These are phyloP conservation scores for Alectoris magna DNA, from an alignment of 2,797 vertebrate genomes.

Conservation along the genomic window DNA sequence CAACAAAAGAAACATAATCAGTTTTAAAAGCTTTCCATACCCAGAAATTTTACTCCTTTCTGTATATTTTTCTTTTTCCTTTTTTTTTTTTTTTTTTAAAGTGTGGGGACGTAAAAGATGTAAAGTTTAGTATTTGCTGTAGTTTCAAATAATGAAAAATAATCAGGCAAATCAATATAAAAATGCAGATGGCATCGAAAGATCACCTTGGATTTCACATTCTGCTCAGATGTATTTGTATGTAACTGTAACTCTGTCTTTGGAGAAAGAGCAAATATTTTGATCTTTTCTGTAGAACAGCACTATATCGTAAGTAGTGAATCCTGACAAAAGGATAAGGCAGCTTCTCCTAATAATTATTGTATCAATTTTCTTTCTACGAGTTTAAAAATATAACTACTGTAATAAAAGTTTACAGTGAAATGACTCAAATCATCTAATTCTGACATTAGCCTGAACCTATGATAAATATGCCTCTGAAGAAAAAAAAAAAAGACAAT, in stretches of 20 bases:
- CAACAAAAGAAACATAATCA: not conserved
- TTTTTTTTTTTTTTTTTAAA: constrained; percentile 23
- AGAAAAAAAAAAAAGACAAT: not conserved
- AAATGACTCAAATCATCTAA: not conserved
- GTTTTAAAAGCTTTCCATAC: constrained; percentile 9
- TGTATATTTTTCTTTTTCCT: not conserved
- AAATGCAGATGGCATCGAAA: constrained; percentile 18
- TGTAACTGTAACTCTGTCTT: not conserved
- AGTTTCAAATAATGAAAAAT: constrained; percentile 43
- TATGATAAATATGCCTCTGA: not conserved
- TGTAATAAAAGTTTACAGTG: not conserved
- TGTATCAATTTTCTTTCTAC: not conserved
- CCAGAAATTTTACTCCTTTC: not conserved
- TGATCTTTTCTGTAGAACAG: not conserved
- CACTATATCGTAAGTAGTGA: not conserved
- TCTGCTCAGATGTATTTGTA: not conserved
- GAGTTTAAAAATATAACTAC: not conserved
- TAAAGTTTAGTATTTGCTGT: not conserved
- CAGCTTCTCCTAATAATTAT: not conserved
- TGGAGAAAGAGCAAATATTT: not conserved
- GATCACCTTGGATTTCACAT: not conserved
- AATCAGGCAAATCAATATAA: not conserved
- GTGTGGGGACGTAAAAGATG: constrained; percentile 1
- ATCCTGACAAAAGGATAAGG: not conserved
- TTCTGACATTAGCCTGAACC: not conserved